Conservation (phyloP, 2,113 vertebrate genomes). For the Chinchilla lanigera region DNA sequence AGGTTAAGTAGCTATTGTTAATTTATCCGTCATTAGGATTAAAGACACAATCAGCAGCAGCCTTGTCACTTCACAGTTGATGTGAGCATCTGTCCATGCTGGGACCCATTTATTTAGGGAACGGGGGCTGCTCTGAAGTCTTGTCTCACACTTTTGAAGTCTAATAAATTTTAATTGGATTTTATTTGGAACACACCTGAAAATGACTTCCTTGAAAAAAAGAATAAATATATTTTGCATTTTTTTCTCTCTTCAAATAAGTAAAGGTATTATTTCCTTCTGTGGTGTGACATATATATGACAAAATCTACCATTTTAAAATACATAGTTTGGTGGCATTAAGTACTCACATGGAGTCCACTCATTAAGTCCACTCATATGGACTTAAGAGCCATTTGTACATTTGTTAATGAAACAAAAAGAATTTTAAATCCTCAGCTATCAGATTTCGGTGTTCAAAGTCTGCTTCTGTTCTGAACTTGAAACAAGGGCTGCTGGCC, state of each 20-base stretch:
- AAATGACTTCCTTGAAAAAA: slow-evolving; percentile 25
- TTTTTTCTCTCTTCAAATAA: background rate
- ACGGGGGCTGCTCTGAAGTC: background rate
- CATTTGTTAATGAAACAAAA: background rate
- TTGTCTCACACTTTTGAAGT: slow-evolving; percentile 28
- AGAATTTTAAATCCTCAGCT: background rate
- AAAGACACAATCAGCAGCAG: background rate
- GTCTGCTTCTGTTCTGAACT: background rate
- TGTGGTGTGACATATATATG: background rate
- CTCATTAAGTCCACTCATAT: no score
- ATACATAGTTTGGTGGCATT: background rate
- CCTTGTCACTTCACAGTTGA: background rate
- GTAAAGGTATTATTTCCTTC: background rate
- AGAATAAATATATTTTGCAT: slow-evolving; percentile 11
- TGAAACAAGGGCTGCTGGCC: background rate
- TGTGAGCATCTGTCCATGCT: background rate
- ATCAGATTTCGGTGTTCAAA: background rate
- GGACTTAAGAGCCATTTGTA: background rate
- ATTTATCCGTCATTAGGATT: background rate
- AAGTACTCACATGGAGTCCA: background rate
- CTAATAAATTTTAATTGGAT: background rate
- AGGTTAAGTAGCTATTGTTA: background rate
- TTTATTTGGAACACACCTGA: background rate
- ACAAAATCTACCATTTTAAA: background rate
- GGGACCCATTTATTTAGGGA: background rate